These are phyloP conservation scores for Ictidomys tridecemlineatus DNA, from an alignment of 2,113 vertebrate genomes.

Conservation along the genomic window DNA sequence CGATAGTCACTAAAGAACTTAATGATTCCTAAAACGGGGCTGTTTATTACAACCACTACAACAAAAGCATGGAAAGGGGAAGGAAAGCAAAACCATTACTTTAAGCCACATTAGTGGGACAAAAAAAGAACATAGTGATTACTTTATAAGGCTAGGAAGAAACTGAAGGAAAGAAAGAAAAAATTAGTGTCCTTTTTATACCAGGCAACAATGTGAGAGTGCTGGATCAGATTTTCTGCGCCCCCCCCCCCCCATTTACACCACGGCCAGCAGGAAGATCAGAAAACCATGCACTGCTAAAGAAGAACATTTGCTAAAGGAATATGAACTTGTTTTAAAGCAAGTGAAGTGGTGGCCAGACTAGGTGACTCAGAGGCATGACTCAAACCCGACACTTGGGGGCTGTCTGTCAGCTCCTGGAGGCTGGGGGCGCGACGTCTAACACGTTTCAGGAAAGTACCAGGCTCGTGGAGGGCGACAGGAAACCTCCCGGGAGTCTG, in stretches of 20 bases:
- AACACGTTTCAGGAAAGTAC: slow-evolving; percentile 80
- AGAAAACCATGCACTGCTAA: background rate
- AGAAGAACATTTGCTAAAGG: background rate
- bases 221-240: background rate
- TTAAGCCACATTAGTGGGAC: background rate
- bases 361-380: slow-evolving; percentile 75
- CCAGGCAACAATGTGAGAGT: background rate
- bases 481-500: slow-evolving; percentile 27
- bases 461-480: background rate
- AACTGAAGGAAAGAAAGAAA: background rate
- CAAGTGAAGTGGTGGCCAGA: slow-evolving; percentile 45
- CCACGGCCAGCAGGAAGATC: background rate
- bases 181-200: background rate
- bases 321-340: slow-evolving; percentile 28
- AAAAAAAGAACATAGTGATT: background rate
- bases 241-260: no score
- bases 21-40: slow-evolving; percentile 9
- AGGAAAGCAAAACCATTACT: slow-evolving; percentile 49
- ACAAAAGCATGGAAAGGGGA: slow-evolving; percentile 17
- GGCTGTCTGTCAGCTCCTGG: slow-evolving; percentile 53
- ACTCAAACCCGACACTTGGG: slow-evolving; percentile 71
- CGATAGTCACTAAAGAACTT: background rate
- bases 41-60: background rate
- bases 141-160: slow-evolving; percentile 27
- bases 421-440: slow-evolving; percentile 63